Percentiles rank a stretch among this genome's conserved stretches.
Conservation (phyloP, 1,140 invertebrate species). For the Heliconius congener region DNA sequence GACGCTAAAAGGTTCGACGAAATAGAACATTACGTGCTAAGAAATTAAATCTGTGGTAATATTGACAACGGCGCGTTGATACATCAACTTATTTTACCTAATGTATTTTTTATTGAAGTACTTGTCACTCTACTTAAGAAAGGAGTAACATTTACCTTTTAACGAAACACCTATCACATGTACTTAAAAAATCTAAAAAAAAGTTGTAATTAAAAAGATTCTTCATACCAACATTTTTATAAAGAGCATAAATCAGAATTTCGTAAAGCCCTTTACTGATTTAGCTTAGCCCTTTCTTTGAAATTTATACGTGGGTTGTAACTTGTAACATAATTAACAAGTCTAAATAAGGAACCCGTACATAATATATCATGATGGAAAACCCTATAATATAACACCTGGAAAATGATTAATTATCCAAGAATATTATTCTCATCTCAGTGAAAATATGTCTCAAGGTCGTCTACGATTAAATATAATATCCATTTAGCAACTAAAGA, state of each 20-base stretch:
- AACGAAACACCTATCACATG: too few relatives aligned
- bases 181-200: too few relatives aligned
- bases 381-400: conserved; percentile 5
- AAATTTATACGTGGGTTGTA: conserved; percentile 1
- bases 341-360: not conserved
- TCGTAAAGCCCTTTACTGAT: not conserved
- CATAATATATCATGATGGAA: not conserved
- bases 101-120: too few relatives aligned
- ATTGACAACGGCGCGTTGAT: too few relatives aligned
- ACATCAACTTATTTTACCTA: too few relatives aligned
- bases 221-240: too few relatives aligned
- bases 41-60: too few relatives aligned
- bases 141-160: too few relatives aligned
- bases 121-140: too few relatives aligned
- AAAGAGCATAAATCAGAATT: not conserved
- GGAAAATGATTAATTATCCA: conserved; percentile 6
- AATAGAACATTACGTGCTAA: too few relatives aligned
- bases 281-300: not conserved
- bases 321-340: not conserved
- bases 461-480: conserved; percentile 9
- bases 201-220: too few relatives aligned
- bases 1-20: too few relatives aligned
- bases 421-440: not conserved
- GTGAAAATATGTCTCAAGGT: conserved; percentile 1
- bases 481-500: conserved; percentile 1